Base-by-base conservation (phyloP, 1,140 invertebrate species). In the Eriocheir sinensis region DNA sequence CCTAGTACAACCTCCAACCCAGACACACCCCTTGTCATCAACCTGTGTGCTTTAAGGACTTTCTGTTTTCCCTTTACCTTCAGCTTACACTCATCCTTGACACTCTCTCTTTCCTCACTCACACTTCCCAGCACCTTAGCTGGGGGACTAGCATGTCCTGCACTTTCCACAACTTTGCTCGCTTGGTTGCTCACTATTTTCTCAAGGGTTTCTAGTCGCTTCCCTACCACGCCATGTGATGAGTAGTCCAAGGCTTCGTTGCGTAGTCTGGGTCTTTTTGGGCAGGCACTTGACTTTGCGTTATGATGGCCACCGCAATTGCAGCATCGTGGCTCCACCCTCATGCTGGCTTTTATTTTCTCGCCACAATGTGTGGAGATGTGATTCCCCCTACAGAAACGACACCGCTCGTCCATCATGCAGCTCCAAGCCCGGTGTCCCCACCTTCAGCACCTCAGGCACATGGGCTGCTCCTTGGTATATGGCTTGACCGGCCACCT, bases 1-100 rank as follows among this genome's bases (percentile, higher is more conserved):
- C 34, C 80, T 36, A 81, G 4, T 27, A 81, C 80, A 81, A 8
- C 34, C 27, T 81, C 80, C 8, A 81, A 36, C 80, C 80, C 80
- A 8, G 80, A 30, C 34, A 81, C n/a, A 36, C 34, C 27, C 8
- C 4, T 81, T 4, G 80, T 81, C 80, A 81, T 81, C 34, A 81
- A 21, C 34, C 27, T 81, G 80, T 81, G 80, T 4, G 80, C 4
- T 36, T 36, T 36, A 81, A 81, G 4, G 4, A 36, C 34, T 81
- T 81, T 81, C n/a, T 81, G 34, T 27, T 81, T 81, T 81, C 80
- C 80, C n/a, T 81, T 81, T 21, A 81, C 4, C 27, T 81, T 81
- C 4, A 81, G 4, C 34, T 81, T 81, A 81, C 80, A 81, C 34
- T 81, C n/a, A 21, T 30, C 27, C 27, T 81, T 81, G n/a, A 8